Evolutionary conservation across 2,797 vertebrate genomes (phyloP).

Genomic region (Silurus lanzhouensis): DNA sequence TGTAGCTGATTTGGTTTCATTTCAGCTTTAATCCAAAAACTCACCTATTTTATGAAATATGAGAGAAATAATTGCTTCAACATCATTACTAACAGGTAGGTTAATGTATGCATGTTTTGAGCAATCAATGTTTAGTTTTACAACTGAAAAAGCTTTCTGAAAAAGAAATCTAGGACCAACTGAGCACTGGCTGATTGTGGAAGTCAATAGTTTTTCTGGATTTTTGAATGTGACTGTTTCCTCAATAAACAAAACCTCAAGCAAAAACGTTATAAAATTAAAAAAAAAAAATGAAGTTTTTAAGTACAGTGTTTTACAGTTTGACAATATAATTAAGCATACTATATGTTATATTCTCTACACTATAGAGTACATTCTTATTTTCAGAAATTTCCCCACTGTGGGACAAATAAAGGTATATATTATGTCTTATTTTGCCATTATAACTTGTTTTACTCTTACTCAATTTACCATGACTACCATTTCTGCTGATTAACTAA

Average conservation of each 20-base stretch:
- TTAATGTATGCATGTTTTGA: neutral
- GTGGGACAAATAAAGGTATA: too few relatives aligned
- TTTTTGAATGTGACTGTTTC: neutral
- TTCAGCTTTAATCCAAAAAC: neutral
- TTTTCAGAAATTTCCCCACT: too few relatives aligned
- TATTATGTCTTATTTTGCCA: neutral
- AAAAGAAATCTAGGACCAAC: neutral
- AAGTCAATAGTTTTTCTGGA: slow-evolving; percentile 19
- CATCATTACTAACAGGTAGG: neutral
- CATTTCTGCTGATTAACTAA: slow-evolving; percentile 20
- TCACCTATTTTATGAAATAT: neutral
- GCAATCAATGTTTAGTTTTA: neutral
- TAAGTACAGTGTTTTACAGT: too few relatives aligned
- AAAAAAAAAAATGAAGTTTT: too few relatives aligned
- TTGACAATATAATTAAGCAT: neutral
- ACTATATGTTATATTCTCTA: neutral
- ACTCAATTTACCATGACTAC: neutral
- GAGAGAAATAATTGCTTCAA: neutral
- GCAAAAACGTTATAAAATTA: neutral
- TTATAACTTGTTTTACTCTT: too few relatives aligned
- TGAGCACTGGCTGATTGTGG: slow-evolving; percentile 6
- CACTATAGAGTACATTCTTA: too few relatives aligned
- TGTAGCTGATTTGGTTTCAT: neutral
- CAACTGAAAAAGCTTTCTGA: neutral
- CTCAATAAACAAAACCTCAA: neutral